These are phyloP conservation scores for Leptonema lineaticorne DNA, from an alignment of 1,140 invertebrate genomes.

Conservation along the genomic window DNA sequence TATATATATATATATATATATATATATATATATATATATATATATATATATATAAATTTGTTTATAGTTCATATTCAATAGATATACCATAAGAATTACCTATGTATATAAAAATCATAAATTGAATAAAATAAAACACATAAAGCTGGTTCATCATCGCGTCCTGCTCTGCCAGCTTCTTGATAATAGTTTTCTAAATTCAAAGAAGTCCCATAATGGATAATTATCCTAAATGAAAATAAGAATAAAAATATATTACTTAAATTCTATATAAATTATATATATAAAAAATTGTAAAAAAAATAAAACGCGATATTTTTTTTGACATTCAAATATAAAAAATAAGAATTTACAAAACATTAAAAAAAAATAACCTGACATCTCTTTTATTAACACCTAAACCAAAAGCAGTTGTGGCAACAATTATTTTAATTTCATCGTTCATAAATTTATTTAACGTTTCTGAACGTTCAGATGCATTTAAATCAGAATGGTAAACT, in stretches of 20 bases:
- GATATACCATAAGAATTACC: conserved; percentile 42
- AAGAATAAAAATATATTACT: no score
- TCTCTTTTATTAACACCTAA: conserved; percentile 91
- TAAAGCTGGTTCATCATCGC: conserved; percentile 68
- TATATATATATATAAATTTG: no score
- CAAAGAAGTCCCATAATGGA: conserved; percentile 63
- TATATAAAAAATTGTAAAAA: background rate
- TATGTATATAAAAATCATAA: conserved; percentile 57
- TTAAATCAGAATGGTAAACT: conserved; percentile 64
- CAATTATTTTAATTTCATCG: conserved; percentile 69
- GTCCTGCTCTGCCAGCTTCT: conserved; percentile 65
- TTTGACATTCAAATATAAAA: background rate
- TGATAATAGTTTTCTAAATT: conserved; percentile 61
- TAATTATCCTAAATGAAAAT: conserved; percentile 34
- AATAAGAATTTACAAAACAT: no score
- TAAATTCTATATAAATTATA: background rate
- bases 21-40: no score
- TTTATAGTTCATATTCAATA: no score
- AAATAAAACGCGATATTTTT: no score
- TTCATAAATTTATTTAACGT: conserved; percentile 65
- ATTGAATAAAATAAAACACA: conserved; percentile 75
- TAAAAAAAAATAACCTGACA: conserved; percentile 60
- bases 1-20: no score
- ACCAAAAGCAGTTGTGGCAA: conserved; percentile 88
- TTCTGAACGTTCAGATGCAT: conserved; percentile 51